Evolutionary conservation across 2,113 vertebrate species (phyloP), one percentile per base, ranked within the genome.

Genomic region (Sciurus niger): DNA sequence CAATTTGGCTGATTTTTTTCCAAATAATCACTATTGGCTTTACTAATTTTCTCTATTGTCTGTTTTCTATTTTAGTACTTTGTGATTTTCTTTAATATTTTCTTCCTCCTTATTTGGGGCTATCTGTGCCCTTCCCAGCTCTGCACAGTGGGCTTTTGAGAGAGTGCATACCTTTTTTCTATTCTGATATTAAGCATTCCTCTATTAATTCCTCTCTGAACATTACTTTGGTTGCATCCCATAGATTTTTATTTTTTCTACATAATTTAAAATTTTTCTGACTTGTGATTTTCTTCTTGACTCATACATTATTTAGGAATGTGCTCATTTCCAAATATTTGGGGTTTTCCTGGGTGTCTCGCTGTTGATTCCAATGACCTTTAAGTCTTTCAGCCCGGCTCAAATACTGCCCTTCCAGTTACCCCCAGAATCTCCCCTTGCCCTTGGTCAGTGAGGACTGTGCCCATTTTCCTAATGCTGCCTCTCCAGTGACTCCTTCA

Each of bases 261-360:
- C 43, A 76, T 80, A 48, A 11, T 74, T 84, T 14, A 85, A 89
- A 63, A 70, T 92, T 40, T 93, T 86, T 84, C 43, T 65, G 60
- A 91, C 84, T 90, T 83, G 14, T 65, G 68, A 51, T 55, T 96
- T 86, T 68, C 6, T 95, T 40, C 58, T 89, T 82, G 90, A 86
- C 22, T 24, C 55, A 85, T 46, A 37, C 37, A 46, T 58, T 58
- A 87, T 77, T 89, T 84, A 85, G 46, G 86, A 94, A 90, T 51
- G 60, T 8, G 25, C 96, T 84, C 72, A 70, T 88, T 93, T 95
- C 55, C 43, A 93, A 80, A 95, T 85, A 65, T 25, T 20, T 77
- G 58, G 24, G 13, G 6, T 17, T 74, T 94, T 40, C 67, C 77
- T 85, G 60, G 55, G 1, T 55, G 79, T 55, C 20, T 90, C 89